Evolutionary conservation across 2,888 invertebrate species (phyloP), one percentile per base, ranked within the genome.

Genomic region (Cryptus viduatorius): DNA sequence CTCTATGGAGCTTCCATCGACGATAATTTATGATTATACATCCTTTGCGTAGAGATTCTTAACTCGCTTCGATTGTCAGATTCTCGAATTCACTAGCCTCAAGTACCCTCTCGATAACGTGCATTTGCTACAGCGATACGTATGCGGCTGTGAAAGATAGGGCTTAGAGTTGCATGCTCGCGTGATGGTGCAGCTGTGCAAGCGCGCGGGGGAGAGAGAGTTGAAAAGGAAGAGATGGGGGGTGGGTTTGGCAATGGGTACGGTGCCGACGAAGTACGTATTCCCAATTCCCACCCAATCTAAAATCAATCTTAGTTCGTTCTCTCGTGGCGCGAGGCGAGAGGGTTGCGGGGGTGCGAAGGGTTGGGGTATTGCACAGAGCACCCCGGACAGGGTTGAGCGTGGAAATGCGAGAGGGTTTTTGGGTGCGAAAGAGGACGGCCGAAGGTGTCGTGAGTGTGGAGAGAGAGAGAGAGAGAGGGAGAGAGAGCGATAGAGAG

Each of bases 221-320:
- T 69, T 73, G 31, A 42, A 80, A 42, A 31, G 31, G 31, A 37
- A 37, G 37, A 8, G 37, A 37, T 8, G 61, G 24, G 61, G 59
- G 61, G n/a, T 53, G 4, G 37, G 37, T 16, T 31, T 61, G 48
- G 73, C 68, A 73, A 50, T 67, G 84, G 37, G 48, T 73, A 86
- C 65, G 68, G 87, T 85, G 83, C 87, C 69, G 86, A 84, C 87
- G 86, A 87, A 86, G 86, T 86, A 84, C 81, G 87, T 90, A 92
- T 92, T 92, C 90, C 91, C 91, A 92, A 93, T 92, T 93, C 91
- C 90, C 90, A 90, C 87, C 90, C 92, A 92, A 93, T 93, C 92
- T 92, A 93, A 92, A 93, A 93, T 93, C 93, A 93, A 93, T 93
- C 93, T 93, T 93, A 91, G 91, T 91, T 92, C 91, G 89, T 90